Percentiles rank a stretch among this genome's conserved stretches.
These are phyloP conservation scores for Mystacides longicornis DNA, from an alignment of 2,888 invertebrate species.

Conservation along the genomic window DNA sequence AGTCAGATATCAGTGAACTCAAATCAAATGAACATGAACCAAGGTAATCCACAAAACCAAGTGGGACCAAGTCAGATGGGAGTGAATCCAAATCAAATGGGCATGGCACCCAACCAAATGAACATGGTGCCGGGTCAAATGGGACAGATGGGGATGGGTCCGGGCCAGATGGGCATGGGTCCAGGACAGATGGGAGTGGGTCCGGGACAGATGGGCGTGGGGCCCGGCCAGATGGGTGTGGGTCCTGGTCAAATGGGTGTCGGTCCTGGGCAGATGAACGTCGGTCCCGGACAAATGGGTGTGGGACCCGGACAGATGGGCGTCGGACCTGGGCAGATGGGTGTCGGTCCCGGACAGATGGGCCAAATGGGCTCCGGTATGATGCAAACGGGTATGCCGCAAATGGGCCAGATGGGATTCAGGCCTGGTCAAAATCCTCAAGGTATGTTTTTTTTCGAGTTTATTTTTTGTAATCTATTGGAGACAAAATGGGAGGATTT, in stretches of 20 bases:
- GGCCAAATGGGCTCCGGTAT: slow-evolving; percentile 16
- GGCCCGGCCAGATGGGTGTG: slow-evolving; percentile 19
- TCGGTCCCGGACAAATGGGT: slow-evolving; percentile 33
- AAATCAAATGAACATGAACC: slow-evolving; percentile 31
- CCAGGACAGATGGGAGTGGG: slow-evolving; percentile 33
- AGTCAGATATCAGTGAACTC: slow-evolving; percentile 29
- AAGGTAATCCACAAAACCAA: slow-evolving; percentile 26
- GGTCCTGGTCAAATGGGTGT: slow-evolving; percentile 33
- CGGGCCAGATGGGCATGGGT: slow-evolving; percentile 28
- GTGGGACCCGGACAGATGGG: slow-evolving; percentile 34
- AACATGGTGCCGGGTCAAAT: slow-evolving; percentile 25
- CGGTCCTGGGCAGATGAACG: slow-evolving; percentile 27
- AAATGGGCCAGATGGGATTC: slow-evolving; percentile 18
- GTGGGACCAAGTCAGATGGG: slow-evolving; percentile 19
- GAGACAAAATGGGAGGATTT: not conserved
- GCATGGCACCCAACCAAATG: slow-evolving; percentile 34
- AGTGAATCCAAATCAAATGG: slow-evolving; percentile 28
- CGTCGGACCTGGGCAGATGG: slow-evolving; percentile 19
- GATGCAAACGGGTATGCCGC: slow-evolving; percentile 15
- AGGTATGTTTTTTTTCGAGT: slow-evolving; percentile 16
- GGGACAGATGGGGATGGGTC: slow-evolving; percentile 30
- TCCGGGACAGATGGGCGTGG: slow-evolving; percentile 32
- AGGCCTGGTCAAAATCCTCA: slow-evolving; percentile 19
- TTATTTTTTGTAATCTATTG: not conserved
- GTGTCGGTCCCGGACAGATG: slow-evolving; percentile 19